Percentiles rank a stretch among this genome's conserved stretches.
These are phyloP conservation scores for Callosobruchus maculatus DNA, from an alignment of 2,888 invertebrate species.

Conservation along the genomic window DNA sequence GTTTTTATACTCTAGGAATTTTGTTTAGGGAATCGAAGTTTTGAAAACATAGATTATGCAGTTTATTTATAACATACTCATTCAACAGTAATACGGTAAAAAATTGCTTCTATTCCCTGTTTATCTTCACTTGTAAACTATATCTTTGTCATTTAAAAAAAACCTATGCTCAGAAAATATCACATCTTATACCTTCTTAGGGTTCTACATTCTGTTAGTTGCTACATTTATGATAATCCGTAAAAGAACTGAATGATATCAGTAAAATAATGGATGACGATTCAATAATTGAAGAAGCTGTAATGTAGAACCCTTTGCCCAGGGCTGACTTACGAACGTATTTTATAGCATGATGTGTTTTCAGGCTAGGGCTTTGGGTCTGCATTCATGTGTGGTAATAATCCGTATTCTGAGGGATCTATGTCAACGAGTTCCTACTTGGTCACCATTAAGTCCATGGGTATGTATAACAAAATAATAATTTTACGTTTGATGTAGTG, in stretches of 20 bases:
- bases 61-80: not conserved
- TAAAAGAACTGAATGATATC: not conserved
- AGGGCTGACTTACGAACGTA: not conserved
- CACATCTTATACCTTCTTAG: constrained; percentile 42
- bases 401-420: constrained; percentile 94
- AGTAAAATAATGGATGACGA: not conserved
- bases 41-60: constrained; percentile 4
- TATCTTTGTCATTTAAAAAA: not conserved
- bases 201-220: constrained; percentile 34
- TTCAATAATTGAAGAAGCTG: not conserved
- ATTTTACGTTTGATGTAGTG: no score
- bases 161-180: no score
- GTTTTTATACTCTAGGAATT: constrained; percentile 31
- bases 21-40: constrained; percentile 29
- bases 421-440: constrained; percentile 89
- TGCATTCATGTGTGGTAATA: constrained; percentile 95
- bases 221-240: not conserved
- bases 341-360: constrained; percentile 28
- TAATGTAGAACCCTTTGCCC: constrained; percentile 29
- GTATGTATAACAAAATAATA: constrained; percentile 55
- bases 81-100: not conserved
- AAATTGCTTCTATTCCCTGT: constrained; percentile 45
- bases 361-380: constrained; percentile 92
- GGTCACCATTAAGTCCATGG: constrained; percentile 92
- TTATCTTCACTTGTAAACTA: not conserved